Conservation (phyloP, 2,113 vertebrate species). For the Struthio camelus region DNA sequence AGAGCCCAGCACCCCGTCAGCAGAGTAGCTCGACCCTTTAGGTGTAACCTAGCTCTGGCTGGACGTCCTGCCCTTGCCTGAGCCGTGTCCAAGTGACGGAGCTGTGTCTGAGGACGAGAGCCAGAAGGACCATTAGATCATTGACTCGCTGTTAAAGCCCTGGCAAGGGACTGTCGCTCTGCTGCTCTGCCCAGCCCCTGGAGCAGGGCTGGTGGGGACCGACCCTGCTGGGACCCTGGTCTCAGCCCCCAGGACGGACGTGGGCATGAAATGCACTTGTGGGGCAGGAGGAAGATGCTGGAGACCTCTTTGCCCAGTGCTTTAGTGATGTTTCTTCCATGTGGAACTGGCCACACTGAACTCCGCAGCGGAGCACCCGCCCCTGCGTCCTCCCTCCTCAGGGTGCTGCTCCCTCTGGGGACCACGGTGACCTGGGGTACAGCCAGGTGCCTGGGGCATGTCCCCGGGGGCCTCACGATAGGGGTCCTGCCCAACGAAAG, state of each 20-base stretch:
- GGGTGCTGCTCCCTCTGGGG: not conserved
- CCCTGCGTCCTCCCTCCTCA: not conserved
- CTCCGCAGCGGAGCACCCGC: not conserved
- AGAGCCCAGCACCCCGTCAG: no score
- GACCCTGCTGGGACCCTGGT: no score
- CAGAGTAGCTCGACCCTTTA: no score
- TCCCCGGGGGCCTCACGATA: not conserved
- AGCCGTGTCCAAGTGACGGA: not conserved
- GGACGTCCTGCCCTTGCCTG: no score
- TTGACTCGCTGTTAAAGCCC: no score
- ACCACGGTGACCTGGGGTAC: not conserved
- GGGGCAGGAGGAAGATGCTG: not conserved
- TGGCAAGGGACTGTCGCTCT: no score
- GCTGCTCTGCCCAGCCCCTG: no score
- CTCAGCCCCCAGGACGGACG: not conserved
- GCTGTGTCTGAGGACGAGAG: not conserved
- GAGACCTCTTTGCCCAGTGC: not conserved
- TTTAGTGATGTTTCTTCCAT: not conserved
- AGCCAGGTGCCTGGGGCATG: fast-evolving
- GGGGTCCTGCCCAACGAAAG: not conserved
- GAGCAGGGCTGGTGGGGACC: no score
- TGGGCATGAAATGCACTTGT: no score
- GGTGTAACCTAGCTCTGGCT: no score
- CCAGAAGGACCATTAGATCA: not conserved
- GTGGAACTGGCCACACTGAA: not conserved